Base-by-base conservation (phyloP, 2,113 vertebrate genomes). In the Cebus imitator region DNA sequence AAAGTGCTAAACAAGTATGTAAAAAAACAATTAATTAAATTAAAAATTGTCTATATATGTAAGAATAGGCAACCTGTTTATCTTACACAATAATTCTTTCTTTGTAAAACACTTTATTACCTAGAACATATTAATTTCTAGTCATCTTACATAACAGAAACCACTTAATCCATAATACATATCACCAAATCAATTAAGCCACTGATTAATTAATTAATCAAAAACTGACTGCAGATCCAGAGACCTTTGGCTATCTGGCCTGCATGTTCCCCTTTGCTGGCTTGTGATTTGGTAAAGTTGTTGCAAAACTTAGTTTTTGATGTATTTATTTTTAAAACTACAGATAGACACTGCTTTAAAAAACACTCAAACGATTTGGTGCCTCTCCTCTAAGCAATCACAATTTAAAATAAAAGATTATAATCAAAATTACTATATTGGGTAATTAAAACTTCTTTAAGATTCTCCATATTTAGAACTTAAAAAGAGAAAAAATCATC, bases 311-410 rank as follows among this genome's bases (percentile, higher is more conserved):
- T 82, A 61, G 8, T 68, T 50, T 73, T 64, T 68, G 23, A 78
- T 72, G 27, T 45, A 81, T 87, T n/a, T 94, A 72, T 35, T 96
- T 91, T 27, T 76, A 85, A 97, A 92, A 37, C 35, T 90, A 83
- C 37, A 27, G 13, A 6, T 20, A 37, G 17, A 7, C 45, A 94
- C 5, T 55, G 35, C 50, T 86, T 82, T 17, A 32, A 43, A 52
- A 89, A 95, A 40, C 85, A 40, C 17, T 87, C 50, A 40, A 72
- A 35, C 35, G 66, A 70, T n/a, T 81, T 96, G 1, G 3, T 92
- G 14, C 32, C 13, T 79, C 12, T 3, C 12, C 2, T 90, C 48
- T 75, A 68, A 75, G 82, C 81, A 30, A 87, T 78, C 58, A 37
- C 57, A 89, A 82, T 61, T 35, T 91, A 84, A 88, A 91, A 40